Evolutionary conservation across 2,888 invertebrate genomes (phyloP).

Genomic region (Polyommatus icarus): DNA sequence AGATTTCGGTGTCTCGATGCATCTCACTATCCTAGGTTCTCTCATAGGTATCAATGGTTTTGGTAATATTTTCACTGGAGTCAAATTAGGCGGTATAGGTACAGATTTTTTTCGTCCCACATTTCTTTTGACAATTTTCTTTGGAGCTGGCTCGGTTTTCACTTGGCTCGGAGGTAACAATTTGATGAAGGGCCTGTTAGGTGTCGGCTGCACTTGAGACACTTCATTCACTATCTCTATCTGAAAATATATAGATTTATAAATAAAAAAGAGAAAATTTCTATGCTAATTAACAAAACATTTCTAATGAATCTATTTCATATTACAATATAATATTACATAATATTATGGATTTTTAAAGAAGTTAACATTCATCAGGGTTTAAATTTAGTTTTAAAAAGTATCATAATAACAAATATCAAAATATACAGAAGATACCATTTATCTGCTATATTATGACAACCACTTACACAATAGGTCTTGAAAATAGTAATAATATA

Average conservation of each 20-base stretch:
- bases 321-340: too few species aligned
- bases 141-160: slow-evolving; percentile 51
- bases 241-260: slow-evolving; percentile 53
- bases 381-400: too few species aligned
- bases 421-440: too few species aligned
- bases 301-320: too few species aligned
- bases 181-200: slow-evolving; percentile 50
- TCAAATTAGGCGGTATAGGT: slow-evolving; percentile 57
- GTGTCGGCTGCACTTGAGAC: slow-evolving; percentile 55
- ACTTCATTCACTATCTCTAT: slow-evolving; percentile 63
- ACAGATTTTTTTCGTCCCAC: slow-evolving; percentile 62
- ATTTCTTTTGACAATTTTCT: slow-evolving; percentile 58
- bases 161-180: slow-evolving; percentile 52
- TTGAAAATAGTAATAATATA: too few species aligned
- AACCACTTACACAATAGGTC: too few species aligned
- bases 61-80: slow-evolving; percentile 71
- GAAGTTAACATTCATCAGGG: too few species aligned
- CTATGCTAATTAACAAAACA: too few species aligned
- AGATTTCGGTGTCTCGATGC: slow-evolving; percentile 62
- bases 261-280: neutral
- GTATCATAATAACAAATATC: too few species aligned
- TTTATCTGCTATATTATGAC: too few species aligned
- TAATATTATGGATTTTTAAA: too few species aligned
- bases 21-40: slow-evolving; percentile 62
- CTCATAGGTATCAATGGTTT: slow-evolving; percentile 63